Evolutionary conservation across 2,113 vertebrate genomes (phyloP).

Genomic region (Solea solea): DNA sequence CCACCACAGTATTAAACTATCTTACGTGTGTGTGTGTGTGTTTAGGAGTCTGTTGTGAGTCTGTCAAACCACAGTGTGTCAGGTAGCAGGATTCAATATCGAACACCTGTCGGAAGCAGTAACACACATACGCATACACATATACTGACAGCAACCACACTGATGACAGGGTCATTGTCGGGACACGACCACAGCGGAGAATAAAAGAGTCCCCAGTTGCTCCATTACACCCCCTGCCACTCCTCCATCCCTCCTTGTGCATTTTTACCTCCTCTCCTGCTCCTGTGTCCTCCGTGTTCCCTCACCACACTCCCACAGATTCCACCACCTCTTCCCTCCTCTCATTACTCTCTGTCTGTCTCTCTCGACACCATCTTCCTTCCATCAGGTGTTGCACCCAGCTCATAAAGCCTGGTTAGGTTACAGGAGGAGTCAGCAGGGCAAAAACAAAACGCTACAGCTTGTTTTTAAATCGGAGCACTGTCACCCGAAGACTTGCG

Average conservation of each 20-base stretch:
- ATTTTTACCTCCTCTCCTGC: constrained; percentile 6
- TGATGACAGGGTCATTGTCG: constrained; percentile 58
- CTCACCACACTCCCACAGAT: neutral
- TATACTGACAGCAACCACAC: constrained; percentile 8
- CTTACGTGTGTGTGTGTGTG: constrained; percentile 19
- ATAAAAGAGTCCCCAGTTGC: constrained; percentile 57
- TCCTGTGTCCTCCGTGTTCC: constrained; percentile 12
- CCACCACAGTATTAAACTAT: constrained; percentile 41
- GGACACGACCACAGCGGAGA: constrained; percentile 56
- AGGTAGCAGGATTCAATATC: constrained; percentile 57
- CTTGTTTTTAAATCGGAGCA: constrained; percentile 59
- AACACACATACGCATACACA: constrained; percentile 11
- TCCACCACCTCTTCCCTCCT: neutral
- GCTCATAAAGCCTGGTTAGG: constrained; percentile 63
- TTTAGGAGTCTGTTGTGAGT: constrained; percentile 7
- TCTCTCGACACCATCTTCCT: neutral
- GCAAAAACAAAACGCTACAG: constrained; percentile 61
- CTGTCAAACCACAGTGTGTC: constrained; percentile 39
- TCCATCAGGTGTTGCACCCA: neutral
- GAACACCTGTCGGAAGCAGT: constrained; percentile 54
- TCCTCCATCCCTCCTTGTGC: constrained; percentile 14
- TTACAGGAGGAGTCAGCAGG: constrained; percentile 58
- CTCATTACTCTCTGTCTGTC: constrained; percentile 14
- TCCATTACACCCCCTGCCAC: constrained; percentile 41
- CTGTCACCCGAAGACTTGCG: constrained; percentile 45